Base-by-base conservation (phyloP, 2,797 vertebrate genomes). In the Malacoctenus gilli region DNA sequence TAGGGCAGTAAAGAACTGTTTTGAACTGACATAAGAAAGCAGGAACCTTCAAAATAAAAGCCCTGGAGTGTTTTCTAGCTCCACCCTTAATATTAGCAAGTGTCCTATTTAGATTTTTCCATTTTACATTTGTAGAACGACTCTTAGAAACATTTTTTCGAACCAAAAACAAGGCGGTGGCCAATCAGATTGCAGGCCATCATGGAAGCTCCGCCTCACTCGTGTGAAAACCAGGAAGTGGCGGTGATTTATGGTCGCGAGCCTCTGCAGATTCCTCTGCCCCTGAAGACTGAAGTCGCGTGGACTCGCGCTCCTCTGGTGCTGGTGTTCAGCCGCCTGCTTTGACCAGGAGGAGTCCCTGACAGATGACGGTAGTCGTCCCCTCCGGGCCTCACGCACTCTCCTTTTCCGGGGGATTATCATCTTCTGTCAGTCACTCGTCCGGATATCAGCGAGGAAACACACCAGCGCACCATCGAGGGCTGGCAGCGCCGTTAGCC, bases 371-470 rank as follows among this genome's bases (percentile, higher is more conserved):
- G 37, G 64, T 79, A 69, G 72, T 84, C 72, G 64, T 48, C 12
- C 22, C 21, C 44, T 37, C 25, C 36, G 5, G 38, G 53, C 48
- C 30, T 28, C 53, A n/a, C n/a, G n/a, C n/a, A n/a, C 12, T 65
- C 37, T 52, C 56, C 30, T 50, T 61, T 78, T 75, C 38, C n/a
- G n/a, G 34, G 40, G 76, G 80, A 79, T 85, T 80, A 81, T 75
- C 67, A 7, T 83, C 48, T 79, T 84, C 84, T 88, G 86, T 79
- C 82, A 79, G 75, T 73, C 49, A 81, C 82, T 88, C 42, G 61
- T 79, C 82, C 48, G 36, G 56, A 65, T 71, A 62, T 65, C 72
- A 69, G 66, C 59, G 1, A 59, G 77, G 65, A 80, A 79, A 82
- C 65, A 50, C 64, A 59, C 70, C 71, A 74, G 72, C n/a, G n/a